phyloP scores from a whole-genome alignment of 2,113 vertebrate genomes.

The Pithys albifrons region DNA sequence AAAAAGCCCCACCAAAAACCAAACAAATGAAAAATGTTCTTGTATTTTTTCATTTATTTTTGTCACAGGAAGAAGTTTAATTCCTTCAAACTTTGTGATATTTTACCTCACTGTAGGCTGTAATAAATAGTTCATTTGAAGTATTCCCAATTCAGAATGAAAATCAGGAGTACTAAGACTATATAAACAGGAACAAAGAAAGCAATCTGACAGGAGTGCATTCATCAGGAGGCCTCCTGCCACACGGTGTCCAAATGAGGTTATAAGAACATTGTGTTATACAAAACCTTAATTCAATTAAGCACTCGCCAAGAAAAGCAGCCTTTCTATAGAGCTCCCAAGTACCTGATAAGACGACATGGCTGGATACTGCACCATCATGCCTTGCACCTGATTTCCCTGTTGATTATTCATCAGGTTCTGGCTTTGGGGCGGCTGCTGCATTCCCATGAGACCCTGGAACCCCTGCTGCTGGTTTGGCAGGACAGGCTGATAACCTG shows the following conservation, averaged over 20 bases:
- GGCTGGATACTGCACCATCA: constrained; percentile 87
- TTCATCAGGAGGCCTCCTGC: not conserved
- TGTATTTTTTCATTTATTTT: not conserved
- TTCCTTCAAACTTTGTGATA: not conserved
- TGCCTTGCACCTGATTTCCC: constrained; percentile 80
- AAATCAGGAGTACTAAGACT: not conserved
- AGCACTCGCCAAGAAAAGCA: not conserved
- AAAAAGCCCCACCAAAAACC: too few species aligned
- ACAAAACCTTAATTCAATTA: not conserved
- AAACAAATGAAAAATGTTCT: not conserved
- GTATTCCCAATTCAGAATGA: not conserved
- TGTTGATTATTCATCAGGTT: constrained; percentile 78
- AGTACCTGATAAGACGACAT: constrained; percentile 88
- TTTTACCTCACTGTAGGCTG: not conserved
- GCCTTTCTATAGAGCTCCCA: not conserved
- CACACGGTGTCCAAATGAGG: not conserved
- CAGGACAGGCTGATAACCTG: constrained; percentile 84
- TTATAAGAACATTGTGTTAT: not conserved
- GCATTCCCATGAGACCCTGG: constrained; percentile 83
- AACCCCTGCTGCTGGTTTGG: constrained; percentile 82
- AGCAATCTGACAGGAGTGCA: accelerated
- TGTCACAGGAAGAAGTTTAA: constrained; percentile 6
- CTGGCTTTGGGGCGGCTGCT: constrained; percentile 84
- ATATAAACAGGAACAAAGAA: not conserved
- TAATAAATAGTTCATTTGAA: constrained; percentile 12